These are phyloP conservation scores for Diaphora mendica DNA, from an alignment of 2,888 invertebrate species.

Conservation along the genomic window DNA sequence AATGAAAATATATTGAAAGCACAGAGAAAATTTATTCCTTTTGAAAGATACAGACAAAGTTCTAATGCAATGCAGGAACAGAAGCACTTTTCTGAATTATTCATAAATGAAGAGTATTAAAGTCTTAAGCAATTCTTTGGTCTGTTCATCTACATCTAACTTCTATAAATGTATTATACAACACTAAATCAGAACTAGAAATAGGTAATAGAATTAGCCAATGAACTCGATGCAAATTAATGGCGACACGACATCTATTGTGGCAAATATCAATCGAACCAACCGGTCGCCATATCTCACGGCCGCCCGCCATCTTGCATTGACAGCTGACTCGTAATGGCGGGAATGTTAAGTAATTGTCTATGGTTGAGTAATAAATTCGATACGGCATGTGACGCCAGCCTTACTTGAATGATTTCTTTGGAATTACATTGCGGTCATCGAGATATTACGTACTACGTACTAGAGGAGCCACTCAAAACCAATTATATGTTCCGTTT, in stretches of 20 bases:
- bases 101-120: neutral
- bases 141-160: neutral
- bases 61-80: neutral
- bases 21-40: no score
- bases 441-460: no score
- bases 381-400: conserved; percentile 60
- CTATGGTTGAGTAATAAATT: conserved; percentile 71
- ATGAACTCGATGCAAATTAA: conserved; percentile 43
- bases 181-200: neutral
- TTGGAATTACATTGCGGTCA: conserved; percentile 50
- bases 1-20: no score
- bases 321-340: conserved; percentile 70
- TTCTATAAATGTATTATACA: neutral
- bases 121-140: neutral
- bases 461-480: no score
- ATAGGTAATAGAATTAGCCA: conserved; percentile 28
- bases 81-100: neutral
- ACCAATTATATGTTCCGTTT: no score
- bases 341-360: conserved; percentile 68
- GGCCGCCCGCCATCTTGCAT: conserved; percentile 67
- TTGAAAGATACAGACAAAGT: neutral
- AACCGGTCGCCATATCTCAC: conserved; percentile 66
- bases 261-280: conserved; percentile 59
- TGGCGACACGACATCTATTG: conserved; percentile 49
- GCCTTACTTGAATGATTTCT: conserved; percentile 52